Evolutionary conservation across 2,797 vertebrate species (phyloP), one percentile per base, ranked within the genome.

Genomic region (Lepus townsendii): DNA sequence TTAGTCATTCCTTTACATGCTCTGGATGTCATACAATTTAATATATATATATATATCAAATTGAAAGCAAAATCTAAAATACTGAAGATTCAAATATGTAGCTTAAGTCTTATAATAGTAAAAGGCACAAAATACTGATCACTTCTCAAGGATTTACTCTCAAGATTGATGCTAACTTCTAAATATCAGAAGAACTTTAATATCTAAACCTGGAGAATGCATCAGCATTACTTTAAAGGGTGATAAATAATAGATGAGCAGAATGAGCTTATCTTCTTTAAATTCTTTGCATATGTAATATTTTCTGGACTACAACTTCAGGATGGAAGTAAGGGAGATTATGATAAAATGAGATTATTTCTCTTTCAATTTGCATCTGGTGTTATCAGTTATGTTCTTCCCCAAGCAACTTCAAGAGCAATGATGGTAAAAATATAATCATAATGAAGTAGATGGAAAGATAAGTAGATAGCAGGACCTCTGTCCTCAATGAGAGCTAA

Each of bases 1-100:
- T 86, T 93, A 79, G 57, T 93, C 13, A 62, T 87, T 47, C 66
- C 14, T 88, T 47, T 10, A 87, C 22, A 62, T 65, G 80, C 13
- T 79, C 42, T 63, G 38, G 86, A 73, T 68, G 16, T 16, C 10
- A 60, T 69, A 72, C 38, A 50, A 75, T 65, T 35, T 8, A 60
- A 92, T 30, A 42, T 24, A 50, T 12, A 93, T 90, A 63, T 54
- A 73, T 94, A 71, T 12, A 69, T 5, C 16, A 87, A 75, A 8
- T 79, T 71, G 9, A 89, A 94, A 86, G 47, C 13, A 20, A 91
- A 76, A 80, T 20, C 3, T 38, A 24, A 90, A 84, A 62, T 54
- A 8, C 35, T 89, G 26, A 76, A 54, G 4, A 86, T 71, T 80
- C 24, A 72, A 54, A 80, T 83, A 42, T 1, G 12, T 52, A 75